Base-by-base conservation (phyloP, 2,888 invertebrate species). In the Neoaliturus tenellus region DNA sequence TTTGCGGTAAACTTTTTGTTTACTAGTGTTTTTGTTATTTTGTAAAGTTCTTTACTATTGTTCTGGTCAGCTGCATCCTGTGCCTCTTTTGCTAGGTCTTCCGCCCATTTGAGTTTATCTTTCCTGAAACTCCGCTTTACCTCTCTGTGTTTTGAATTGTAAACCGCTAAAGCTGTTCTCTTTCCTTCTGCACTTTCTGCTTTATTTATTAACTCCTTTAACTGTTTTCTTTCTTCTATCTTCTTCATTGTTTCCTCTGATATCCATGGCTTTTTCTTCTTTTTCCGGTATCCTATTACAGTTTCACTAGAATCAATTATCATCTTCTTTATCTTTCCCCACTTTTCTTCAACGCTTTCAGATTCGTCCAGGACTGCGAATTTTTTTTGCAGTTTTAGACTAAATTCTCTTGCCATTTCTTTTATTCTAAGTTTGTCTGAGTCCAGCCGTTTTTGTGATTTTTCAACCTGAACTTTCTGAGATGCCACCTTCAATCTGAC, bases 41-140 rank as follows among this genome's bases (percentile, higher is more conserved):
- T 67, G 8, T 67, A 23, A 6, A 67, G 67, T 67, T 67, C 73
- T 14, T 73, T 73, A 17, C 31, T 73, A 35, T 73, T 41, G 12
- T 17, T 17, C 14, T 10, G 14, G 14, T 2, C 44, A 23, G 78
- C 78, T 5, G 44, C 48, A 2, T 20, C 75, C n/a, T 75, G 39
- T 35, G 35, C 75, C n/a, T 75, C 41, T 20, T 10, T 31, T 33
- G 48, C 23, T 8, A 78, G 5, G 20, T 78, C 14, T 1, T 78
- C 41, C 3, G 28, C 23, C 44, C 51, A 78, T 17, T 14, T 3
- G 5, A 41, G 41, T 25, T 44, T 35, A 20, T 78, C 78, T 44
- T 31, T 78, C 44, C 78, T 78, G 17, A n/a, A 44, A 78, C 78
- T 41, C 17, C 41, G 4, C 14, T 44, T 41, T 6, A 78, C 78